phyloP scores from a whole-genome alignment of 2,113 vertebrate species.

The Turnix velox region DNA sequence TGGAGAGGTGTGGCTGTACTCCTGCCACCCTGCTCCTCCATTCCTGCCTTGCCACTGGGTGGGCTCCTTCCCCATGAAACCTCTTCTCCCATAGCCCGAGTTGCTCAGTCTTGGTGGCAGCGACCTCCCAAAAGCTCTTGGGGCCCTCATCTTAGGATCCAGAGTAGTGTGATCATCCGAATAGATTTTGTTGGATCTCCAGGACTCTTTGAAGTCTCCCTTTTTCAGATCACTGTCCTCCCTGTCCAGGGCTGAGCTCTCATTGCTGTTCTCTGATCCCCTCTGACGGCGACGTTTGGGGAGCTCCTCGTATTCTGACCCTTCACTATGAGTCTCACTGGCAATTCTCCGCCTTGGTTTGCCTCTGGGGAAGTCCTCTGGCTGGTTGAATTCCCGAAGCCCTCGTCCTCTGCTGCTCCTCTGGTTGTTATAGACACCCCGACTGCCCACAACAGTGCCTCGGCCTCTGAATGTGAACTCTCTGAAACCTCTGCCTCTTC shows the following conservation, averaged over 20 bases:
- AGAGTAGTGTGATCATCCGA: conserved; percentile 77
- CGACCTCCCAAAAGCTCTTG: conserved; percentile 81
- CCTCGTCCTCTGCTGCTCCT: conserved; percentile 79
- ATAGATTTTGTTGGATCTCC: conserved; percentile 90
- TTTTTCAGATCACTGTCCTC: conserved; percentile 77
- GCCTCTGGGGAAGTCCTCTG: conserved; percentile 84
- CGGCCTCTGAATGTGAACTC: conserved; percentile 89
- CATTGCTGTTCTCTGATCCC: conserved; percentile 80
- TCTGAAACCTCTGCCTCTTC: conserved; percentile 86
- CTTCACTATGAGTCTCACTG: conserved; percentile 92
- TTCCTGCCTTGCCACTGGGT: conserved; percentile 84
- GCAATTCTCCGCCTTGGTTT: conserved; percentile 88
- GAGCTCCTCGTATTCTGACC: conserved; percentile 94
- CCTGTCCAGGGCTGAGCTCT: conserved; percentile 57
- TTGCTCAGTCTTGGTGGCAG: conserved; percentile 91
- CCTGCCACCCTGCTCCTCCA: conserved; percentile 74
- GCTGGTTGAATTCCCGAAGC: conserved; percentile 78
- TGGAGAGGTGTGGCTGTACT: conserved; percentile 77
- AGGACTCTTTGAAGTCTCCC: conserved; percentile 85
- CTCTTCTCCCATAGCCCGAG: conserved; percentile 78
- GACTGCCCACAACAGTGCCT: conserved; percentile 22
- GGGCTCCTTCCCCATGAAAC: conserved; percentile 81
- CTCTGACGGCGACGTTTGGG: conserved; percentile 91
- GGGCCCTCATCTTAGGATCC: conserved; percentile 76
- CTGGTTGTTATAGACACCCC: conserved; percentile 70